These are phyloP conservation scores for pig (Sus scrofa) DNA, from an alignment of 2,113 vertebrate species.

Conservation along the genomic window DNA sequence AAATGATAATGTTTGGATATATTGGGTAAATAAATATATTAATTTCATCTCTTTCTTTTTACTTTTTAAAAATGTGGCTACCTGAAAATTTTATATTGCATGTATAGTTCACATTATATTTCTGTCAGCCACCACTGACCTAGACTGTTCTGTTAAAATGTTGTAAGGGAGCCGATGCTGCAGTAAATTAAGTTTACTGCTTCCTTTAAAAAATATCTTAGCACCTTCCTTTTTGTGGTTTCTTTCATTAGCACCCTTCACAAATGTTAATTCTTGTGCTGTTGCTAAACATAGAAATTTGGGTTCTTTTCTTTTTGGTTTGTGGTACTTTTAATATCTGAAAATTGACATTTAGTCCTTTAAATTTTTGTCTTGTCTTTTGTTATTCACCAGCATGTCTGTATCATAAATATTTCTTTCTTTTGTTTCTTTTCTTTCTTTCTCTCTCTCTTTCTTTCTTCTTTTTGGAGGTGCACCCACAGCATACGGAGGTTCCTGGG, in stretches of 20 bases:
- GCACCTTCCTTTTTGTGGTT: slow-evolving; percentile 68
- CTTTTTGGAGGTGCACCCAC: too few relatives aligned
- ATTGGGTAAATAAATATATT: not conserved
- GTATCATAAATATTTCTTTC: too few relatives aligned
- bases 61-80: slow-evolving; percentile 5
- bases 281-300: slow-evolving; percentile 55
- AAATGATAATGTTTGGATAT: slow-evolving; percentile 23
- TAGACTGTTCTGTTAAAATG: slow-evolving; percentile 59
- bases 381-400: slow-evolving; percentile 28
- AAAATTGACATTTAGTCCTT: slow-evolving; percentile 19
- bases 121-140: not conserved
- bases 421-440: too few relatives aligned
- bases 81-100: slow-evolving; percentile 30
- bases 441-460: too few relatives aligned
- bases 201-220: slow-evolving; percentile 63
- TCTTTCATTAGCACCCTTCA: slow-evolving; percentile 73
- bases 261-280: slow-evolving; percentile 69
- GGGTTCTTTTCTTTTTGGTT: slow-evolving; percentile 25
- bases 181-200: slow-evolving; percentile 47
- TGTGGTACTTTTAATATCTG: slow-evolving; percentile 28
- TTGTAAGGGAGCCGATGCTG: slow-evolving; percentile 55
- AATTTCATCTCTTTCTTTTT: not conserved
- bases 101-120: not conserved
- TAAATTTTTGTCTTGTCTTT: slow-evolving; percentile 51
- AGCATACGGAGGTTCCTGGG: too few relatives aligned